These are phyloP conservation scores for Junco hyemalis DNA, from an alignment of 2,113 vertebrate species.

Conservation along the genomic window DNA sequence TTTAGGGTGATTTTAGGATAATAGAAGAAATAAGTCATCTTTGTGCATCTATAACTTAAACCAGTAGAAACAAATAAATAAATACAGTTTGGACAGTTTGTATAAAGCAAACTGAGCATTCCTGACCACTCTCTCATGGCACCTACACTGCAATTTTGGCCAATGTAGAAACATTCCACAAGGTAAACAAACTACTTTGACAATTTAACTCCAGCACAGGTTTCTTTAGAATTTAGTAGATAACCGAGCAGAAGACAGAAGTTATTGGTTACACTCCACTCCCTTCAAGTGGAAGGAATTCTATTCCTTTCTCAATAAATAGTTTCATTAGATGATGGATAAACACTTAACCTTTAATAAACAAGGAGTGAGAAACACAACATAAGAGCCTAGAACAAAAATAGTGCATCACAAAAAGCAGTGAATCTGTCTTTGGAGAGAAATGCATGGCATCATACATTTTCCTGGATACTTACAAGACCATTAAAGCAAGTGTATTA, in stretches of 20 bases:
- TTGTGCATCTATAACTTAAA: background rate
- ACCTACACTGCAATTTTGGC: background rate
- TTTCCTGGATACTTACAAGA: background rate
- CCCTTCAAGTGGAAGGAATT: background rate
- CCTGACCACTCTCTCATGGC: background rate
- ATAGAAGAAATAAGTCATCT: background rate
- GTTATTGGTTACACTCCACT: background rate
- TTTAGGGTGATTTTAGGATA: background rate
- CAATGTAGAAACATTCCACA: background rate
- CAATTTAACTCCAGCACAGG: background rate
- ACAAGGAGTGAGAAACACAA: background rate
- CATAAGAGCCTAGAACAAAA: background rate
- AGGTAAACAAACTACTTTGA: background rate
- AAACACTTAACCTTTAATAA: background rate
- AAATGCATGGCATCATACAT: background rate
- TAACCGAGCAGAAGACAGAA: background rate
- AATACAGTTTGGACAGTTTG: background rate
- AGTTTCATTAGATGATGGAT: background rate
- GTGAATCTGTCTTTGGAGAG: background rate
- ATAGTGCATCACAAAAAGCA: background rate
- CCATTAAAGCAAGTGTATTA: background rate
- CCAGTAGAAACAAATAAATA: background rate
- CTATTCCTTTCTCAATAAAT: background rate
- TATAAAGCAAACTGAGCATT: background rate
- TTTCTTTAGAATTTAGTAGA: background rate